Evolutionary conservation across 35 echinoderm and acorn worm genomes (phyloP), one percentile per base, ranked within the genome.

Genomic region (Ophiothrix spiculata): DNA sequence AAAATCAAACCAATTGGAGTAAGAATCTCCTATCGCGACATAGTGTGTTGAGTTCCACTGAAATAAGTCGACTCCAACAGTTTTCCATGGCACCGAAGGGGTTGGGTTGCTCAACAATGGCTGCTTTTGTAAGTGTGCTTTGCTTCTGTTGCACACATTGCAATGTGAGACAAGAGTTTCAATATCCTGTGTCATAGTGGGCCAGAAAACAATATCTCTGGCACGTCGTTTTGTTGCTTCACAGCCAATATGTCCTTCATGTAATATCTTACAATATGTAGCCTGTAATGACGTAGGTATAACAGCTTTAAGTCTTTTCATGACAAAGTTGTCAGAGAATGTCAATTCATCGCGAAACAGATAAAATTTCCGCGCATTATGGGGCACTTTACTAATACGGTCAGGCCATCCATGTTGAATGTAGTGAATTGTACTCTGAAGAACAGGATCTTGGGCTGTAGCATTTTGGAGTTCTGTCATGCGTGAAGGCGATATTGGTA

Each of bases 41-140:
- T 95, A 95, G 15, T 91, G 39, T 37, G 31, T 74, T 6, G 31
- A n/a, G 39, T 91, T 91, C 75, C 84, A 86, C 39, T 87, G 69
- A 75, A 95, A 95, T 31, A 91, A n/a, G 60, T 95, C 93, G 31
- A 64, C 38, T 4, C 84, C 93, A 19, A 88, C 76, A 23, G 41
- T 82, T 19, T 80, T 14, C 88, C 84, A 87, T 36, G 84, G 93
- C 0, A 69, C 77, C 25, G 14, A 46, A 32, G 37, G 91, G 81
- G 0, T 81, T 74, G 38, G 15, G 0, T 14, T 73, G 4, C 14
- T 1, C 1, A 23, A 93, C 37, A 93, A 17, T 33, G 80, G 91
- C 34, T 92, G 38, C 77, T 92, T 92, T 39, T 87, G 84, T 39
- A 77, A 78, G 19, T 83, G 83, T 38, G 36, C 31, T 75, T 86